These are phyloP conservation scores for Brachypodius melanocephalos DNA, from an alignment of 2,113 vertebrate genomes.

Conservation along the genomic window DNA sequence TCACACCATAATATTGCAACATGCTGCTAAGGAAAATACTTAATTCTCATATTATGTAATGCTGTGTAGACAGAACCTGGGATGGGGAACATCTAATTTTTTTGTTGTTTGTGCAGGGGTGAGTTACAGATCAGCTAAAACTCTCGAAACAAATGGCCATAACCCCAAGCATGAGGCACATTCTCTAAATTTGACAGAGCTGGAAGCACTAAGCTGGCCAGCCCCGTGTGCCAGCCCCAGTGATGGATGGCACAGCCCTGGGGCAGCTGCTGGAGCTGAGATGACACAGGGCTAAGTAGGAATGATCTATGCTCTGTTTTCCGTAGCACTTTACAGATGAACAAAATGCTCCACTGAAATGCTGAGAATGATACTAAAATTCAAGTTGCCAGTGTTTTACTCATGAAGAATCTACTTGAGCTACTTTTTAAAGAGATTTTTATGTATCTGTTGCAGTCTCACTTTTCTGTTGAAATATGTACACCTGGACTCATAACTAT, in stretches of 20 bases:
- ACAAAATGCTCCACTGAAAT: neutral
- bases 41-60: neutral
- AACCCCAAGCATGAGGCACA: neutral
- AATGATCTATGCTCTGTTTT: neutral
- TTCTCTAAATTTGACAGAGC: neutral
- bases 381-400: neutral
- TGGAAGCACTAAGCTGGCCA: neutral
- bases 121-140: neutral
- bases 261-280: neutral
- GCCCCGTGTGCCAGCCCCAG: neutral
- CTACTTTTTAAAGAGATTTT: neutral
- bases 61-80: neutral
- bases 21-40: neutral
- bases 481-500: neutral
- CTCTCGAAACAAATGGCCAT: neutral
- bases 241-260: neutral
- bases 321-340: neutral
- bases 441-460: neutral
- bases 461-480: constrained; percentile 29
- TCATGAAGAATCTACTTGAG: neutral
- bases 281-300: neutral
- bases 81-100: neutral
- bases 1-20: neutral
- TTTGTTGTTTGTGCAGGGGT: neutral
- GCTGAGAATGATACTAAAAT: neutral